Conservation (phyloP, 2,888 invertebrate species). For the Drosophila dives region DNA sequence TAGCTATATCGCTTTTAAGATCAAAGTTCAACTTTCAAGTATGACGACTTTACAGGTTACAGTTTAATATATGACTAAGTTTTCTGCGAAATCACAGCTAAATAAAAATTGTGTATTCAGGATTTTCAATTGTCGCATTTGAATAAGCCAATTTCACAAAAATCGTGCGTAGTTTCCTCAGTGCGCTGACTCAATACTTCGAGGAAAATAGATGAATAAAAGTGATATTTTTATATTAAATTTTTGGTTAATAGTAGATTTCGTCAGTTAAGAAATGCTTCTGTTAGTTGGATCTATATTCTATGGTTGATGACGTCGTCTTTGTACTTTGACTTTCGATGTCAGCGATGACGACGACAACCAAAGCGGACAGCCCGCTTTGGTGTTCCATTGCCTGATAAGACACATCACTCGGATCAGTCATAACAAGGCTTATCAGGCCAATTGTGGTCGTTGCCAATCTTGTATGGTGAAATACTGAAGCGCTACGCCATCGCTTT, state of each 20-base stretch:
- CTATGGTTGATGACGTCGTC: conserved; percentile 27
- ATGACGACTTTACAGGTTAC: conserved; percentile 14
- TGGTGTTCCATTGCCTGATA: conserved; percentile 49
- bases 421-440: conserved; percentile 62
- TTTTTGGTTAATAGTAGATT: background rate
- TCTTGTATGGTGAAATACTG: conserved; percentile 66
- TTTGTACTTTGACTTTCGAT: conserved; percentile 58
- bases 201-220: background rate
- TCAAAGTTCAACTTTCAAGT: conserved; percentile 16
- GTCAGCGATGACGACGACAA: conserved; percentile 18
- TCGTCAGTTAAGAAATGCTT: conserved; percentile 16
- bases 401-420: conserved; percentile 61
- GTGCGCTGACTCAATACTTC: conserved; percentile 18
- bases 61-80: conserved; percentile 17
- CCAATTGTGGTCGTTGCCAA: background rate
- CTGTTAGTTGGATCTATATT: conserved; percentile 32
- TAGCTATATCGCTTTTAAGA: background rate
- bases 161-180: background rate
- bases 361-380: background rate
- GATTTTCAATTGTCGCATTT: conserved; percentile 4
- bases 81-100: conserved; percentile 5
- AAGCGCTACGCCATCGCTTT: conserved; percentile 38
- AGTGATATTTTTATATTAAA: background rate
- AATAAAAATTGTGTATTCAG: background rate
- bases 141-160: background rate